phyloP scores from a whole-genome alignment of 2,797 vertebrate species.

The Cichlasoma orientale region DNA sequence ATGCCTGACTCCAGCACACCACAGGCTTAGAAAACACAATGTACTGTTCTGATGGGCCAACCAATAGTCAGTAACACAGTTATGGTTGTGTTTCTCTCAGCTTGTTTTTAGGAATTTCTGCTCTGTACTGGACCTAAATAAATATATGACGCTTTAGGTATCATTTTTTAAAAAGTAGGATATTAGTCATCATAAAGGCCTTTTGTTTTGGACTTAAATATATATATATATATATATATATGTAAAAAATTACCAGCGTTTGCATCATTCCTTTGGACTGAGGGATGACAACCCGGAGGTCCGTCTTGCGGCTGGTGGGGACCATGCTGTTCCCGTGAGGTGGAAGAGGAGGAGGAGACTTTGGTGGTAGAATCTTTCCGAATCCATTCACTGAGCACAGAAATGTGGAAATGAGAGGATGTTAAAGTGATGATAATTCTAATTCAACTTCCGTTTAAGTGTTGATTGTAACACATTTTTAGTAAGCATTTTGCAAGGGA shows the following conservation, averaged over 20 bases:
- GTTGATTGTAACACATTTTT: neutral
- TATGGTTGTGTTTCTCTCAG: neutral
- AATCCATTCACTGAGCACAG: slow-evolving; percentile 88
- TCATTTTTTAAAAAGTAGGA: neutral
- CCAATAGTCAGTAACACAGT: too few species aligned
- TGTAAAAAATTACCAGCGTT: slow-evolving; percentile 78
- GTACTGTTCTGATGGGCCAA: neutral
- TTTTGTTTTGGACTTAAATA: neutral
- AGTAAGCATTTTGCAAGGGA: neutral
- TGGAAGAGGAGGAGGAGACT: slow-evolving; percentile 88
- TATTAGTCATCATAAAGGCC: neutral
- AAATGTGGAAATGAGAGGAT: neutral
- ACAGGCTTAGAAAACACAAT: slow-evolving; percentile 20
- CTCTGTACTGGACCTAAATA: neutral
- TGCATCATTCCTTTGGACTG: slow-evolving; percentile 92
- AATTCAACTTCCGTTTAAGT: neutral
- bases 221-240: too few species aligned
- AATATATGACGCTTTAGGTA: neutral
- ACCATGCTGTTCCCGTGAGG: slow-evolving; percentile 83
- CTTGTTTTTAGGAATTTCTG: neutral
- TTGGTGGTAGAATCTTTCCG: slow-evolving; percentile 87
- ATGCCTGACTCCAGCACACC: neutral
- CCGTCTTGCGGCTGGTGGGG: slow-evolving; percentile 86
- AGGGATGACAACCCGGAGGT: slow-evolving; percentile 92
- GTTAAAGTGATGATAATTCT: neutral